Base-by-base conservation (phyloP, 2,113 vertebrate species). In the Platysternon megacephalum region DNA sequence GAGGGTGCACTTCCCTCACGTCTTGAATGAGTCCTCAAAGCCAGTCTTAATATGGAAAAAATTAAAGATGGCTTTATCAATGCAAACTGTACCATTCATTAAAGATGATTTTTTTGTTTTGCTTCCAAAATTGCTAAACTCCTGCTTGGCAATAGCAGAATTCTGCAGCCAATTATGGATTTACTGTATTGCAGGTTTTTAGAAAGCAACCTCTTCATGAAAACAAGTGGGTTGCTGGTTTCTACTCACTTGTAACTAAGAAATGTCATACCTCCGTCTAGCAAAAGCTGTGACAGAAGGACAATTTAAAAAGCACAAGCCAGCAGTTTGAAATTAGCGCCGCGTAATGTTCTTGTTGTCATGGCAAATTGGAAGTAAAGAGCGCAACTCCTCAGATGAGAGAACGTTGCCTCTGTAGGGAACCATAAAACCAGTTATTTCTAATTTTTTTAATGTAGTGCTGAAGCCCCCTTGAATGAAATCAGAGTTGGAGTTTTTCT, bases 291-390 rank as follows among this genome's bases (percentile, higher is more conserved):
- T 94, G 89, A 65, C 51, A 79, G 88, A 52, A 84, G 93, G 88
- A 26, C 84, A 22, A 24, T 85, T 85, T 56, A 52, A 86, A 96
- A 96, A 82, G n/a, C 93, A 12, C 2, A 91, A 53, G 61, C 90
- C 79, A 55, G 91, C 79, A 2, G 0, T 84, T 95, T 93, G 35
- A 48, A 74, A 42, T 55, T 5, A 56, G 48, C 5, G 48, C 51
- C 21, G 29, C 0, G 24, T 85, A 26, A 72, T 46, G 91, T 90
- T 65, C 86, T 86, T 56, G 96, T 96, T 97, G 89, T 96, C 97
- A 97, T 97, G 94, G 97, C 92, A 94, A 97, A 96, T 4, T 12
- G 53, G 78, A 76, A 5, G 8, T 19, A 85, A 72, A 32, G 81
- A 95, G 86, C 35, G 5, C 46, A 32, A 46, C 11, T 0, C 3